phyloP scores from a whole-genome alignment of 2,888 invertebrate genomes.

The Macrophya annulata region DNA sequence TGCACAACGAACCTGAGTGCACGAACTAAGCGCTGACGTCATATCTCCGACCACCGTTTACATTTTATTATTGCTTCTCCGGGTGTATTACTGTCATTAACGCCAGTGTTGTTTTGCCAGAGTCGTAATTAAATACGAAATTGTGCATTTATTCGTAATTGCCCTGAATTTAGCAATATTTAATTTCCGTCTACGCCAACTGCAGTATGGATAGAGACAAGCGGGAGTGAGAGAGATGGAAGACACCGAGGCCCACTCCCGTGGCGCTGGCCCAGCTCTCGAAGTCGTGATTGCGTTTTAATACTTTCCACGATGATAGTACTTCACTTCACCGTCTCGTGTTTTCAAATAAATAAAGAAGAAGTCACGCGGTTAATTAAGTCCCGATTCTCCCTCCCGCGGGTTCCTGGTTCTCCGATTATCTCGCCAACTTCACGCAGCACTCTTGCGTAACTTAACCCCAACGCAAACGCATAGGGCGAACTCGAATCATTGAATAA shows the following conservation, averaged over 20 bases:
- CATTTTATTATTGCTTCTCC: constrained; percentile 72
- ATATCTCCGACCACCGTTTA: constrained; percentile 63
- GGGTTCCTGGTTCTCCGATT: constrained; percentile 38
- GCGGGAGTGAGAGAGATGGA: constrained; percentile 9
- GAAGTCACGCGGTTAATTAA: constrained; percentile 49
- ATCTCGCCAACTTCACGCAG: constrained; percentile 34
- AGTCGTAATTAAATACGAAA: constrained; percentile 76
- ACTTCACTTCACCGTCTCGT: constrained; percentile 26
- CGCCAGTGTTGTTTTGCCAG: constrained; percentile 67
- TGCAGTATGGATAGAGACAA: constrained; percentile 48
- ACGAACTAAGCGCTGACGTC: constrained; percentile 62
- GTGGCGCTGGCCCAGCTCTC: constrained; percentile 49
- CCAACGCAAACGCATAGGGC: neutral
- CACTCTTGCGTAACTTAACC: constrained; percentile 38
- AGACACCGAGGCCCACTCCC: constrained; percentile 25
- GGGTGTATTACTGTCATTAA: constrained; percentile 75
- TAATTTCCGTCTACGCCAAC: constrained; percentile 70
- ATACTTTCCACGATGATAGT: constrained; percentile 70
- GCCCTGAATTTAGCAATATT: constrained; percentile 76
- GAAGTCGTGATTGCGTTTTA: constrained; percentile 69
- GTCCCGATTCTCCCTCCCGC: constrained; percentile 31
- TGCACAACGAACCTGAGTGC: constrained; percentile 60
- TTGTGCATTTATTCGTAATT: constrained; percentile 72
- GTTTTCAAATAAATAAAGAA: constrained; percentile 48
- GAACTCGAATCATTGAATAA: constrained; percentile 35